phyloP scores from a whole-genome alignment of 92 coral and sea anemone genomes.

The Montipora capitata region DNA sequence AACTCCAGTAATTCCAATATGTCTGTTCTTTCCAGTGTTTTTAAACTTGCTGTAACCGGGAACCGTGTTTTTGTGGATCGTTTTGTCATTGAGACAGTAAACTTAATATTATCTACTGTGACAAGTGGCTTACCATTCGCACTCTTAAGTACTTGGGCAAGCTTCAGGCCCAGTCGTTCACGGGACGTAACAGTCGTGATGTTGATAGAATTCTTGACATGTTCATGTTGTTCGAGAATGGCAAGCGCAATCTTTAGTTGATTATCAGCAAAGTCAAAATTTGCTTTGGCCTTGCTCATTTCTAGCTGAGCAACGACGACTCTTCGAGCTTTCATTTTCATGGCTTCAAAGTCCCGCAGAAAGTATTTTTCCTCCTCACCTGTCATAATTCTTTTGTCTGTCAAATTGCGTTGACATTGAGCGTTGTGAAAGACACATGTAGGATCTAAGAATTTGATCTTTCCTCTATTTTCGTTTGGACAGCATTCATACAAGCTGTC shows the following conservation, averaged over 20 bases:
- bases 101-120: constrained; percentile 49
- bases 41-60: constrained; percentile 56
- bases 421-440: constrained; percentile 35
- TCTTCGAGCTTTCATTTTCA: constrained; percentile 35
- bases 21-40: constrained; percentile 38
- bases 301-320: constrained; percentile 40
- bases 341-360: constrained; percentile 9
- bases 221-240: constrained; percentile 53
- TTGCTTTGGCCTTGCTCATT: constrained; percentile 57
- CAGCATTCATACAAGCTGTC: constrained; percentile 37
- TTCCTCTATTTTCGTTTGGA: not conserved
- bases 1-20: constrained; percentile 20
- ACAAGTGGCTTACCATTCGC: constrained; percentile 41
- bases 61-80: constrained; percentile 52
- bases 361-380: constrained; percentile 9
- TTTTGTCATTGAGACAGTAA: constrained; percentile 33
- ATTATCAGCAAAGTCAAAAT: constrained; percentile 52
- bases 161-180: constrained; percentile 63
- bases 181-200: constrained; percentile 23
- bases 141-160: constrained; percentile 54
- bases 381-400: not conserved
- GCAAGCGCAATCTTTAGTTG: constrained; percentile 55
- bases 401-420: constrained; percentile 4
- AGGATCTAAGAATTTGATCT: constrained; percentile 31
- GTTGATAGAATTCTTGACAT: constrained; percentile 48